phyloP scores from a whole-genome alignment of 1,140 invertebrate species.

The Diabrotica undecimpunctata region DNA sequence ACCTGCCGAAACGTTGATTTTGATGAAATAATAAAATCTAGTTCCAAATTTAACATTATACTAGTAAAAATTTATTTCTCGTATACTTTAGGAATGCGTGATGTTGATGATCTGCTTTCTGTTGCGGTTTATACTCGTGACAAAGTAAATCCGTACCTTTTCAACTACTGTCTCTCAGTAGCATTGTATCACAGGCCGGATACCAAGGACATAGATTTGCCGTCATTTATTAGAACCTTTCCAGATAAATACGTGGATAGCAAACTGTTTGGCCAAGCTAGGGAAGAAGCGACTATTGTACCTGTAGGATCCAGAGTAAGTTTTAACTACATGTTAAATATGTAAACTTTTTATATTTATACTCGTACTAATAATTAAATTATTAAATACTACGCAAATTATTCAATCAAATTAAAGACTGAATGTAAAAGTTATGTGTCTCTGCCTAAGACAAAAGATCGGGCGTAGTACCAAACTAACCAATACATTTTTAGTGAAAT shows the following conservation, averaged over 20 bases:
- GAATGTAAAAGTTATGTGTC: too few species aligned
- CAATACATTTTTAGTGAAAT: too few species aligned
- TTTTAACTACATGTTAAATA: conserved; percentile 30
- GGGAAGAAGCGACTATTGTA: conserved; percentile 67
- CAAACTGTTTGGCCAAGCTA: conserved; percentile 61
- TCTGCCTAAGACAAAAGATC: too few species aligned
- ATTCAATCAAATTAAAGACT: too few species aligned
- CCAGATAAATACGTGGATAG: conserved; percentile 49
- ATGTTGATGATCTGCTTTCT: conserved; percentile 67
- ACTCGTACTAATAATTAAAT: too few species aligned
- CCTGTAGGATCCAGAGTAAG: conserved; percentile 57
- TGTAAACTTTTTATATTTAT: too few species aligned
- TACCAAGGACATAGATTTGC: conserved; percentile 66
- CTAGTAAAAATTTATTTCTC: too few species aligned
- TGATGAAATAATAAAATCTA: too few species aligned
- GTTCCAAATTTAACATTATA: too few species aligned
- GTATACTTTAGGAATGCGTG: conserved; percentile 57
- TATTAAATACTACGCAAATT: too few species aligned
- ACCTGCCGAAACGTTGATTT: too few species aligned
- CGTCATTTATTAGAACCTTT: conserved; percentile 67
- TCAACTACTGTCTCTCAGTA: conserved; percentile 73
- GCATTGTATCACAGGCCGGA: conserved; percentile 71
- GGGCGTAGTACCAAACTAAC: too few species aligned
- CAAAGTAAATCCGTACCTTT: conserved; percentile 71
- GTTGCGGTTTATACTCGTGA: conserved; percentile 68